phyloP scores from a whole-genome alignment of 1,140 invertebrate genomes.

The Harpegnathos saltator region DNA sequence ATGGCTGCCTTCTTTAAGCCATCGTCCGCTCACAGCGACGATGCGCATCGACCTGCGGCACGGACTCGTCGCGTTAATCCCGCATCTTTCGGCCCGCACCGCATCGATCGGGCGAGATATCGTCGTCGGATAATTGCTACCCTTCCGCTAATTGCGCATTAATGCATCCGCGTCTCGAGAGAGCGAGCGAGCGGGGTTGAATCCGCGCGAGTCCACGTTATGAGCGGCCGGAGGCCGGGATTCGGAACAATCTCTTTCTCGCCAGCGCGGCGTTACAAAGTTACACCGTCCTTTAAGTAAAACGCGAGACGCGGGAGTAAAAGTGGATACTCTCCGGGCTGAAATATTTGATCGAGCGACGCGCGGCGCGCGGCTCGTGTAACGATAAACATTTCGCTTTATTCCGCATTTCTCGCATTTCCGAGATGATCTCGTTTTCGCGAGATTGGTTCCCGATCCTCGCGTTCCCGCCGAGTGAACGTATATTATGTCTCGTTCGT shows the following conservation, averaged over 20 bases:
- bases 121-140: slow-evolving; percentile 61
- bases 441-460: too few species aligned
- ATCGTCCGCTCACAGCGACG: slow-evolving; percentile 49
- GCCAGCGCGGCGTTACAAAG: not conserved
- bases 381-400: too few species aligned
- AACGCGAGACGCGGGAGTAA: not conserved
- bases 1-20: slow-evolving; percentile 74
- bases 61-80: slow-evolving; percentile 53
- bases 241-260: slow-evolving; percentile 14
- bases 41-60: too few species aligned
- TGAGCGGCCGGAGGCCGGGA: not conserved
- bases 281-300: not conserved
- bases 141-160: slow-evolving; percentile 63
- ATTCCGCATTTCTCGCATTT: too few species aligned
- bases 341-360: too few species aligned
- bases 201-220: slow-evolving; percentile 17
- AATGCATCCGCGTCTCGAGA: slow-evolving; percentile 64
- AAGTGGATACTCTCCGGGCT: not conserved
- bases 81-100: slow-evolving; percentile 55
- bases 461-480: too few species aligned
- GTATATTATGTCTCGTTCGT: too few species aligned
- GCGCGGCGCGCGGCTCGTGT: too few species aligned
- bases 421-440: too few species aligned
- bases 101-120: slow-evolving; percentile 68
- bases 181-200: not conserved